Evolutionary conservation across 2,888 invertebrate species (phyloP).

Genomic region (Cryptus viduatorius): DNA sequence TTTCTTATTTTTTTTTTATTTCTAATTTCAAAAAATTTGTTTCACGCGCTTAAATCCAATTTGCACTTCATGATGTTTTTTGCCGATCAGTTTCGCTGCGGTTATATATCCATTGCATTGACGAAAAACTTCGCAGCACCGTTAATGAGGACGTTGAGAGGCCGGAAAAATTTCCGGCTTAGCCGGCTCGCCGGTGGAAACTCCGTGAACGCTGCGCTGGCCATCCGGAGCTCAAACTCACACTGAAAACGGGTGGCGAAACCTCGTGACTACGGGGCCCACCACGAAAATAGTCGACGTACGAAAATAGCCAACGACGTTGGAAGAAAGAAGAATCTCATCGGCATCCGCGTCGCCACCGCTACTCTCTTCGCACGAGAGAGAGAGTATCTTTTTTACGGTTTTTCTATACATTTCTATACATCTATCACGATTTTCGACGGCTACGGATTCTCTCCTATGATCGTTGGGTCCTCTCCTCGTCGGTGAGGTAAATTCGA

Average conservation of each 20-base stretch:
- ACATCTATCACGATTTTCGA: background rate
- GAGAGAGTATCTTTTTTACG: background rate
- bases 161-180: slow-evolving; percentile 40
- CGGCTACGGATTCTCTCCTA: background rate
- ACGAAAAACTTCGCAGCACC: slow-evolving; percentile 54
- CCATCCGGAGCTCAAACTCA: slow-evolving; percentile 81
- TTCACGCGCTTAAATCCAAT: background rate
- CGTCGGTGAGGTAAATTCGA: background rate
- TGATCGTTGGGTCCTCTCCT: background rate
- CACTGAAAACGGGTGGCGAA: slow-evolving; percentile 81
- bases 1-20: background rate
- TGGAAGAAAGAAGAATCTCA: slow-evolving; percentile 75
- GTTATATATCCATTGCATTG: background rate
- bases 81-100: background rate
- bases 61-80: slow-evolving; percentile 15
- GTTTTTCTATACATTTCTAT: background rate
- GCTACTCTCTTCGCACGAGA: slow-evolving; percentile 9
- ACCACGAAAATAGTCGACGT: slow-evolving; percentile 77
- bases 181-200: slow-evolving; percentile 68
- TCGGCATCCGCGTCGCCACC: slow-evolving; percentile 67
- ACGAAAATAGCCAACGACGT: slow-evolving; percentile 82
- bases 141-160: slow-evolving; percentile 27
- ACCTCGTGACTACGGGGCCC: slow-evolving; percentile 80
- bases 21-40: background rate
- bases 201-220: slow-evolving; percentile 76